Evolutionary conservation across 2,888 invertebrate genomes (phyloP).

Genomic region (Pachydiplax longipennis): DNA sequence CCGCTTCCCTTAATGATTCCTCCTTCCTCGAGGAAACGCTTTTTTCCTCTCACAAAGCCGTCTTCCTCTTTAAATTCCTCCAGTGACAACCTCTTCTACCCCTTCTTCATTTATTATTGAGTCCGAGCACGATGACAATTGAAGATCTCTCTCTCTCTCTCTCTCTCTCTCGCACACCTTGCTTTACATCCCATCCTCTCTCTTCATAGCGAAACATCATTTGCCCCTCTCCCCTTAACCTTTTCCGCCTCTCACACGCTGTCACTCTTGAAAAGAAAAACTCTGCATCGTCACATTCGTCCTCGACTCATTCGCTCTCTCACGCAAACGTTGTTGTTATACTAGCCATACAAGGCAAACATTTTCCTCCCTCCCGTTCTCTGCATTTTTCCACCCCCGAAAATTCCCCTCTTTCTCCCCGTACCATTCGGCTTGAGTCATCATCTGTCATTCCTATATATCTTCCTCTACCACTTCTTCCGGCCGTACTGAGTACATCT

Average conservation of each 20-base stretch:
- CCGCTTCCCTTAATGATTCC: slow-evolving; percentile 10
- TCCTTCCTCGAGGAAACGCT: background rate
- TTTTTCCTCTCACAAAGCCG: background rate
- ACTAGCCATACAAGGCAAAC: background rate
- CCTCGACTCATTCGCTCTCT: background rate
- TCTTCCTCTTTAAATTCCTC: background rate
- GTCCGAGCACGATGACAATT: slow-evolving; percentile 29
- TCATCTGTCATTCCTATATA: too few species aligned
- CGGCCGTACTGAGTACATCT: background rate
- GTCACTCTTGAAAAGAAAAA: background rate
- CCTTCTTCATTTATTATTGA: slow-evolving; percentile 15
- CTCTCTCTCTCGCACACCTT: background rate
- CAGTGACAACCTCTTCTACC: background rate
- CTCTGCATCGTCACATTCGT: background rate
- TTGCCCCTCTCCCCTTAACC: background rate
- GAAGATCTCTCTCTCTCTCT: background rate
- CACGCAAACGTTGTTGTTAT: background rate
- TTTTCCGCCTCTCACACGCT: background rate
- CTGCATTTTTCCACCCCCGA: too few species aligned
- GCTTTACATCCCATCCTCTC: background rate
- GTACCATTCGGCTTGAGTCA: too few species aligned
- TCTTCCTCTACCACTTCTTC: too few species aligned
- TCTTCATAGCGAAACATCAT: background rate
- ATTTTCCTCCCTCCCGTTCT: background rate
- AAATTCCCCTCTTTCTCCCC: too few species aligned